Base-by-base conservation (phyloP, 2,888 invertebrate genomes). In the Caenorhabditis afra region DNA sequence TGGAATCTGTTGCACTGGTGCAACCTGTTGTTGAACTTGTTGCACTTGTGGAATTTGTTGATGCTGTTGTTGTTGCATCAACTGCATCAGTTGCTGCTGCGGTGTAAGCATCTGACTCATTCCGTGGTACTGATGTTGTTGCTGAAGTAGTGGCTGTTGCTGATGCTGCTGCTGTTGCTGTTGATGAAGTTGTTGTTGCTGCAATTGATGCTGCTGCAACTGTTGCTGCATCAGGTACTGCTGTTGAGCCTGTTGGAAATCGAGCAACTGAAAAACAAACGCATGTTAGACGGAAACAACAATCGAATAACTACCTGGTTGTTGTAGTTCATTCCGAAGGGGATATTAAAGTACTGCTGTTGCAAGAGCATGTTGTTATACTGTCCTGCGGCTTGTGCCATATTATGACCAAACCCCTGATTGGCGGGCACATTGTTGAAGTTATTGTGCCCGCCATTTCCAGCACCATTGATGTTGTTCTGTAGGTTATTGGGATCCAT, bases 401-500 rank as follows among this genome's bases (percentile, higher is more conserved):
- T 65, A n/a, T 78, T 59, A 23, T 71, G 71, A n/a, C 20, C 59
- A 47, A 78, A 78, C 14, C 53, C 49, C 22, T 73, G 45, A n/a
- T 73, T 77, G 7, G 37, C n/a, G 2, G 45, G 78, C 2, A 78
- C 37, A 14, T 62, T 57, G 16, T 75, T 75, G 50, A 61, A 67
- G 18, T 49, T 35, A 14, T 44, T 59, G 23, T 52, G 61, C 8
- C 22, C 45, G 5, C 65, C 49, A 39, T 53, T 64, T 14, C 66
- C 66, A 8, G 50, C 49, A 2, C 71, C 71, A 49, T 78, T 78
- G 5, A 78, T 20, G 20, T 52, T 50, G 55, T 74, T 73, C 49
- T 79, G 68, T 11, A 68, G 29, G 14, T 79, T 74, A 58, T 79
- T 79, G n/a, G 73, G 79, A 49, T 79, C 68, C 79, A 79, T 71